Evolutionary conservation across 2,888 invertebrate species (phyloP).

Genomic region (Nephrotoma appendiculata): DNA sequence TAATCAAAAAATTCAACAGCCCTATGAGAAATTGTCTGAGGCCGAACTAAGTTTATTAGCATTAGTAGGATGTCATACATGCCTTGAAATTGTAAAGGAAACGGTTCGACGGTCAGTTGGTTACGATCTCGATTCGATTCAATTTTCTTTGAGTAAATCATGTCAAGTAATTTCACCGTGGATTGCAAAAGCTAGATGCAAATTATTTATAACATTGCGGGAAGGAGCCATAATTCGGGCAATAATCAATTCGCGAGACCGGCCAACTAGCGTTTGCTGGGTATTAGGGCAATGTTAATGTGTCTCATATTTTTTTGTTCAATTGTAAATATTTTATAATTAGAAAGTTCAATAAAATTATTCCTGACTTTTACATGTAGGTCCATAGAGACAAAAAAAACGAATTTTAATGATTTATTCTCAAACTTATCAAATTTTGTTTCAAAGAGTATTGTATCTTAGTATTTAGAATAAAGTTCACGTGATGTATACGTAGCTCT

Average conservation of each 20-base stretch:
- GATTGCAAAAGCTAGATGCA: neutral
- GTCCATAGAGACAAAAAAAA: too few species aligned
- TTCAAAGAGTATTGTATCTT: too few species aligned
- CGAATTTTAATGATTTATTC: too few species aligned
- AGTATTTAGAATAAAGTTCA: too few species aligned
- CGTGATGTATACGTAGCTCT: too few species aligned
- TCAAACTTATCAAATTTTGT: too few species aligned
- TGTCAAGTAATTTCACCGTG: neutral
- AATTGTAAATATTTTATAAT: too few species aligned
- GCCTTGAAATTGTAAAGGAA: neutral
- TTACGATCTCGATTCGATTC: neutral
- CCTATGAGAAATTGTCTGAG: neutral
- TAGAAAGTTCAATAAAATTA: too few species aligned
- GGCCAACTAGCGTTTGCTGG: neutral
- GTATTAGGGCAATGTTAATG: neutral
- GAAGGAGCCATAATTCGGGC: neutral
- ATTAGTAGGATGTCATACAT: neutral
- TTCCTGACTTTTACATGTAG: too few species aligned
- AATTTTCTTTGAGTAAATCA: neutral
- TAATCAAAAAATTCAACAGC: neutral
- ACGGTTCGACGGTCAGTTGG: neutral
- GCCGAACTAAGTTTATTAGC: neutral
- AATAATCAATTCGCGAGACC: neutral
- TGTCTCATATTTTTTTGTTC: too few species aligned
- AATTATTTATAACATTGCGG: neutral